phyloP scores from a whole-genome alignment of 1,140 invertebrate genomes.

The Pissodes strobi region DNA sequence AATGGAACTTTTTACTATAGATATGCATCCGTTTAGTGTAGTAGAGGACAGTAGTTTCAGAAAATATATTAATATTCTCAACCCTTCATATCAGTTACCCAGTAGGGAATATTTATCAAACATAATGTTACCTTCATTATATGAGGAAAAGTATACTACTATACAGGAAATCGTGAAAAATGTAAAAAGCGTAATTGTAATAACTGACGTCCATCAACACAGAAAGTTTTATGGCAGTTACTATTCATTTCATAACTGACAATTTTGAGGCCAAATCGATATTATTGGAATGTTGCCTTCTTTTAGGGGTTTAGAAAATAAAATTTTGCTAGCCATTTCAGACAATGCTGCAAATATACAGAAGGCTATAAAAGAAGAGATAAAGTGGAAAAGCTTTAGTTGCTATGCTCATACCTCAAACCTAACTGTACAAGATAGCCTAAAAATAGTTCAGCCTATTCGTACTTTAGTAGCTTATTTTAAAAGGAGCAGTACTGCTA shows the following conservation, averaged over 20 bases:
- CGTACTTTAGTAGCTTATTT: slow-evolving; percentile 4
- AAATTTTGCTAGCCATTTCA: slow-evolving; percentile 32
- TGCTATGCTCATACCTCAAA: slow-evolving; percentile 31
- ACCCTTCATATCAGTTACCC: slow-evolving; percentile 35
- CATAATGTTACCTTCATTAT: slow-evolving; percentile 25
- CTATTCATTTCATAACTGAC: slow-evolving; percentile 39
- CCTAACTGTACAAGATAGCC: slow-evolving; percentile 18
- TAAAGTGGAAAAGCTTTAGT: slow-evolving; percentile 33
- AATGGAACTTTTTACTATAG: slow-evolving; percentile 21
- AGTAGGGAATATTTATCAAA: slow-evolving; percentile 33
- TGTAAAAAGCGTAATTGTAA: slow-evolving; percentile 24
- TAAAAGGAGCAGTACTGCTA: slow-evolving; percentile 7
- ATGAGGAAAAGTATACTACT: slow-evolving; percentile 18
- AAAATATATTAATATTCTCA: slow-evolving; percentile 25
- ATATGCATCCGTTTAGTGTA: slow-evolving; percentile 36
- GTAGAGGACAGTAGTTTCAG: slow-evolving; percentile 35
- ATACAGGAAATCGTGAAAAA: neutral
- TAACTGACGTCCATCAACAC: slow-evolving; percentile 37
- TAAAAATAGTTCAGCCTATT: slow-evolving; percentile 8
- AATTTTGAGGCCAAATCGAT: slow-evolving; percentile 30
- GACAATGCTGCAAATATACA: slow-evolving; percentile 42
- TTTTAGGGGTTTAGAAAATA: slow-evolving; percentile 25
- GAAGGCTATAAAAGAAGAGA: slow-evolving; percentile 14
- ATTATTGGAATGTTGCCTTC: slow-evolving; percentile 4
- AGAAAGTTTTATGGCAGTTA: slow-evolving; percentile 35